Evolutionary conservation across 2,113 vertebrate genomes (phyloP).

Genomic region (Natator depressus): DNA sequence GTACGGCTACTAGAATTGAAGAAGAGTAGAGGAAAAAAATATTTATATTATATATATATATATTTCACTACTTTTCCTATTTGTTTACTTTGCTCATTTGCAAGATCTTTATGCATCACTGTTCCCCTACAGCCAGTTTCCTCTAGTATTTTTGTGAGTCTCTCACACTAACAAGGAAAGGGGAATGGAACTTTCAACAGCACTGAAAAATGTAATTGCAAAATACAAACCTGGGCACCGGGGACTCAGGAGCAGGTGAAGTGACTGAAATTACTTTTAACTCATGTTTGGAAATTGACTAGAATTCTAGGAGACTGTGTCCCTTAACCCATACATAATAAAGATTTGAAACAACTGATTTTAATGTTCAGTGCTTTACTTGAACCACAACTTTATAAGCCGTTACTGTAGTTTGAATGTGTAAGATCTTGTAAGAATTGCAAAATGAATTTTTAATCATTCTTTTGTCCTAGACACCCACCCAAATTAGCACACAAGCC

Average conservation of each 20-base stretch:
- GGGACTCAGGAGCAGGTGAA: neutral
- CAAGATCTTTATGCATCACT: neutral
- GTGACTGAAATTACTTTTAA: neutral
- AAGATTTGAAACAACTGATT: neutral
- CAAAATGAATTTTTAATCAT: neutral
- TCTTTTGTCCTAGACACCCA: conserved; percentile 19
- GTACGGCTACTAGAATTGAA: neutral
- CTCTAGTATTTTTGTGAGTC: neutral
- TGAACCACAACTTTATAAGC: neutral
- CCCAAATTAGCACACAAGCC: conserved; percentile 11
- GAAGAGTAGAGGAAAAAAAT: neutral
- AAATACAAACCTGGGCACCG: neutral
- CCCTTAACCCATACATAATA: neutral
- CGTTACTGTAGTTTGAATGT: neutral
- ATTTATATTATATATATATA: no score
- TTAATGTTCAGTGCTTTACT: neutral
- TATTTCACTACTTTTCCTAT: neutral
- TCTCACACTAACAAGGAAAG: no score
- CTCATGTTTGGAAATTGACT: accelerated
- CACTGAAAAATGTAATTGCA: neutral
- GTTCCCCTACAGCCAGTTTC: neutral
- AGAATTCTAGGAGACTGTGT: neutral
- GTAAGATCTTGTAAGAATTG: neutral
- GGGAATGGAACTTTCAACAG: neutral
- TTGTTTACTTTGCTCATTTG: neutral